Base-by-base conservation (phyloP, 2,888 invertebrate genomes). In the Parnassius glacialis region DNA sequence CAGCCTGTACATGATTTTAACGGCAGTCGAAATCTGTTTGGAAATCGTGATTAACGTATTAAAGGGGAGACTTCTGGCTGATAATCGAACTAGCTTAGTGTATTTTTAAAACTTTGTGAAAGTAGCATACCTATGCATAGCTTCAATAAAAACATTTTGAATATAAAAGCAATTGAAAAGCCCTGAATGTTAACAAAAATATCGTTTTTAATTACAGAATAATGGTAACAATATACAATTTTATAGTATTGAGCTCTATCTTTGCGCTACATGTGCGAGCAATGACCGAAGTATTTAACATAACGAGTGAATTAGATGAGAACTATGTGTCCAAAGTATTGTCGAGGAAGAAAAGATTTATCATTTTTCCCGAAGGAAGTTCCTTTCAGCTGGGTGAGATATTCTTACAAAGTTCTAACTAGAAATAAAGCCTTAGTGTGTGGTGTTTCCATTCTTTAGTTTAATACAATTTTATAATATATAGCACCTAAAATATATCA, bases 311-410 rank as follows among this genome's bases (percentile, higher is more conserved):
- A 55, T 62, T 59, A 16, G 58, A 62, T 55, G 55, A 47, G 51
- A 65, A 64, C 58, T 64, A 68, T 62, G 65, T 57, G 48, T 65
- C 66, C 42, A 65, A 74, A 67, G 63, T 89, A 50, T 76, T 93
- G 58, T 93, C 93, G 1, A 83, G 93, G 65, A 85, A 84, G 63
- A 93, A 93, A 72, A 84, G 94, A 66, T 93, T 93, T 73, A 72
- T 94, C 56, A 81, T 93, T 67, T 93, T 93, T 76, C 92, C 93
- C 2, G 92, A 93, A 82, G 93, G 94, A 59, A 93, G 93, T 71
- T 93, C 93, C 16, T 75, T 94, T 52, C 93, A 94, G 80, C 85
- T 94, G 66, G 92, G 93, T 93, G 74, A 84, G 90, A 62, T 56
- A 55, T 52, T 34, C 20, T 25, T 44, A 56, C 12, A 5, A 25